Percentiles rank a stretch among this genome's conserved stretches.
Conservation (phyloP, 2,797 vertebrate genomes). For the Brotula barbata region DNA sequence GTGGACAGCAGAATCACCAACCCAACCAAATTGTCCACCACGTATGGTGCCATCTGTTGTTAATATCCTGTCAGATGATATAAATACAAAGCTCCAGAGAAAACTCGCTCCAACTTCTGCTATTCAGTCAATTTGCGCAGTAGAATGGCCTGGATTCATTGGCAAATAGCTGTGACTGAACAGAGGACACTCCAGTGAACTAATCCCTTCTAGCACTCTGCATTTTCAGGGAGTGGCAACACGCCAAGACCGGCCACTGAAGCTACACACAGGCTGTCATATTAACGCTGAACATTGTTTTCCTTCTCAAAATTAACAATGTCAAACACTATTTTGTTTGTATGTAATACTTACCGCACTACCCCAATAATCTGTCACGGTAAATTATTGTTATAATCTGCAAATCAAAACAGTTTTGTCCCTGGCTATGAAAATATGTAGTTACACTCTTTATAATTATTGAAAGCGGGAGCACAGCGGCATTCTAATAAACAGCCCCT, state of each 20-base stretch:
- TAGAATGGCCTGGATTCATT: constrained; percentile 64
- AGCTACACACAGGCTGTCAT: constrained; percentile 55
- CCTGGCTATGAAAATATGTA: constrained; percentile 7
- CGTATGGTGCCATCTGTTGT: constrained; percentile 59
- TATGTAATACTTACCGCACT: not conserved
- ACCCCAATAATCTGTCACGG: constrained; percentile 5
- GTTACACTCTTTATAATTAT: no score
- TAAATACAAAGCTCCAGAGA: constrained; percentile 58
- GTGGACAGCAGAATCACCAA: constrained; percentile 45
- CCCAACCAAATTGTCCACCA: constrained; percentile 51
- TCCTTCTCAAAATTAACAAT: constrained; percentile 35
- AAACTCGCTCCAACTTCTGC: constrained; percentile 55
- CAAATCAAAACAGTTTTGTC: constrained; percentile 16
- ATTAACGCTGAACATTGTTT: constrained; percentile 62
- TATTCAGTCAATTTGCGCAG: constrained; percentile 70
- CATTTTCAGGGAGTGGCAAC: constrained; percentile 61
- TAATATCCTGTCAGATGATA: constrained; percentile 55
- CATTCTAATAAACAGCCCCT: constrained; percentile 5
- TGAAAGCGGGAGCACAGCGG: no score
- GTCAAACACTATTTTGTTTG: constrained; percentile 33
- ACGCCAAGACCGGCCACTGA: constrained; percentile 64
- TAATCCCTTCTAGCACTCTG: constrained; percentile 70
- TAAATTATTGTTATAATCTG: constrained; percentile 23
- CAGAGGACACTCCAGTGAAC: constrained; percentile 70
- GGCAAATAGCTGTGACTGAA: constrained; percentile 69